Base-by-base conservation (phyloP, 2,888 invertebrate species). In the Busseola fusca region DNA sequence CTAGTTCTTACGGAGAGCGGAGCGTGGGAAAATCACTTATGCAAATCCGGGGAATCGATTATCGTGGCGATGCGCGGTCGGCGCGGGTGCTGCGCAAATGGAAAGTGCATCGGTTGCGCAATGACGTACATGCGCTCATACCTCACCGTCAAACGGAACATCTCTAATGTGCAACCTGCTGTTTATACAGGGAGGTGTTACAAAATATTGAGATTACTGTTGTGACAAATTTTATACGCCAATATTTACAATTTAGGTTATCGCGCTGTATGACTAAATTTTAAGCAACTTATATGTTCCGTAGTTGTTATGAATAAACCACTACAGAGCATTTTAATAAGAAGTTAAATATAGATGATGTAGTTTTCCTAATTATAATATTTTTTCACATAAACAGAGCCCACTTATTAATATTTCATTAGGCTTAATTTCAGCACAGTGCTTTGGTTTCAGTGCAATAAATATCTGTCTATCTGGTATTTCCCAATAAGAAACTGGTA, bases 1-100 rank as follows among this genome's bases (percentile, higher is more conserved):
- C 92, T 87, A 92, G 89, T 89, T 94, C 84, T 76, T 81, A 86
- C 87, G 88, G 92, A 90, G 92, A 93, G 89, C 91, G 93, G 91
- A 91, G 87, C 94, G 95, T 94, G 95, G 93, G 95, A 95, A 93
- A 90, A 91, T 88, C 91, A 91, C 91, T 94, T 92, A 94, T 93
- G 93, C 89, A 91, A 93, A 94, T 93, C 91, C 88, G 89, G 89
- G 92, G 93, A 93, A 94, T 94, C 93, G 94, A 94, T 94, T 93
- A 94, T 92, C 86, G 88, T 85, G 77, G 87, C 86, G 87, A 90
- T 84, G 82, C 78, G 82, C 85, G 85, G 82, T 85, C 85, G 74
- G 78, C 83, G 85, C 83, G 84, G 86, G 86, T 85, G 78, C 84
- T 78, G 87, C 82, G 84, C 85, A 85, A 92, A 93, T 91, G 92